Evolutionary conservation across 2,113 vertebrate genomes (phyloP).

Genomic region (Seriola aureovittata): DNA sequence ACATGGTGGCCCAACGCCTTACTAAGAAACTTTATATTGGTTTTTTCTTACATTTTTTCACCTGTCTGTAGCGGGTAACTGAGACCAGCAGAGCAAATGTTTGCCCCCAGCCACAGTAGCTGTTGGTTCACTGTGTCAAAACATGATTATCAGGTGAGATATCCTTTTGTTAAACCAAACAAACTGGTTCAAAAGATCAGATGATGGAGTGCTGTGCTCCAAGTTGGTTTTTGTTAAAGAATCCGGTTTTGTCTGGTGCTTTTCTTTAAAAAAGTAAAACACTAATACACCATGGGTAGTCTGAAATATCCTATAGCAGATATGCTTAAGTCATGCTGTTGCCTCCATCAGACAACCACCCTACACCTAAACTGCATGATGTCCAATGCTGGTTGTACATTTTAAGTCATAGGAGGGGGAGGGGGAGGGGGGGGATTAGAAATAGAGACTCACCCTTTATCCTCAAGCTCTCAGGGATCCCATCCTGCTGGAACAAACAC

Average conservation of each 20-base stretch:
- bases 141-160: constrained; percentile 5
- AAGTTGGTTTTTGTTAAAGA: constrained; percentile 10
- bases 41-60: too few relatives aligned
- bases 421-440: neutral
- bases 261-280: neutral
- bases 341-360: neutral
- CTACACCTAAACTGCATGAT: neutral
- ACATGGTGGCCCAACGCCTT: too few relatives aligned
- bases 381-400: neutral
- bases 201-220: too few relatives aligned
- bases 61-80: too few relatives aligned
- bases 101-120: too few relatives aligned
- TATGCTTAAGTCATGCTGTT: neutral
- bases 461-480: constrained; percentile 77
- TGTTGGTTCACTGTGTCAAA: neutral
- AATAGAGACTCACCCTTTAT: constrained; percentile 81
- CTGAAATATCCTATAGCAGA: neutral
- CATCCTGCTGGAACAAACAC: constrained; percentile 75
- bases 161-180: neutral
- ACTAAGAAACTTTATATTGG: too few relatives aligned
- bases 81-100: too few relatives aligned
- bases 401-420: neutral
- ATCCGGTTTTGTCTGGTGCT: neutral
- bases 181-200: neutral
- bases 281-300: neutral